Percentiles rank a stretch among this genome's conserved stretches.
These are phyloP conservation scores for Anhinga rufa DNA, from an alignment of 2,113 vertebrate genomes.

Conservation along the genomic window DNA sequence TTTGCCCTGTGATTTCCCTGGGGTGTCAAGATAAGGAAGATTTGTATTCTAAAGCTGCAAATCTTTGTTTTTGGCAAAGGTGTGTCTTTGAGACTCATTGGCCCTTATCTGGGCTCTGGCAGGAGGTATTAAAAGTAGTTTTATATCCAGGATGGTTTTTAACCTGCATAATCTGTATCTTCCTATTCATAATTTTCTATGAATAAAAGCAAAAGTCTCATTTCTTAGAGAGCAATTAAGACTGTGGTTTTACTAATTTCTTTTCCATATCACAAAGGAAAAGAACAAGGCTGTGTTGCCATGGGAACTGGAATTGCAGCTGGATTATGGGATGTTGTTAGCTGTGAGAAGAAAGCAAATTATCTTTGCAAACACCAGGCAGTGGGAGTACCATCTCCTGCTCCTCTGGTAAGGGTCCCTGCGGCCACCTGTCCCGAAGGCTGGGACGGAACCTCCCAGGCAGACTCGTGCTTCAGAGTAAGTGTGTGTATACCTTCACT, in stretches of 20 bases:
- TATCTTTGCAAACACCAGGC: constrained; percentile 87
- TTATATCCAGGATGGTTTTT: neutral
- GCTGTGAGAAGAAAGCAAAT: constrained; percentile 79
- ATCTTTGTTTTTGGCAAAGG: neutral
- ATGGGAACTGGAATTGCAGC: constrained; percentile 81
- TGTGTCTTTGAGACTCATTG: neutral
- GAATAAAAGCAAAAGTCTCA: neutral
- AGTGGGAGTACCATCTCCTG: constrained; percentile 68
- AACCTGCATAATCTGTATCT: neutral
- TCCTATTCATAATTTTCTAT: neutral
- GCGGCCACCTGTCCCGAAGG: constrained; percentile 63
- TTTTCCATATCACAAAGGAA: constrained; percentile 68
- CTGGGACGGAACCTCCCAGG: constrained; percentile 67
- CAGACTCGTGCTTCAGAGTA: constrained; percentile 79
- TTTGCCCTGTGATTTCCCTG: neutral
- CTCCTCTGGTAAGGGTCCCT: constrained; percentile 39
- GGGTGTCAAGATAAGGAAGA: neutral
- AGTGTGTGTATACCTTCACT: neutral
- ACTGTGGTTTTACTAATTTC: neutral
- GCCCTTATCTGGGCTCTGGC: neutral
- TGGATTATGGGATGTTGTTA: constrained; percentile 90
- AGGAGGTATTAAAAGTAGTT: neutral
- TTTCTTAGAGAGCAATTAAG: neutral
- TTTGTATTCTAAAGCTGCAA: neutral
- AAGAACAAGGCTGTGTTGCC: constrained; percentile 83